These are phyloP conservation scores for Hydrolagus colliei DNA, from an alignment of 2,797 vertebrate species.

Conservation along the genomic window DNA sequence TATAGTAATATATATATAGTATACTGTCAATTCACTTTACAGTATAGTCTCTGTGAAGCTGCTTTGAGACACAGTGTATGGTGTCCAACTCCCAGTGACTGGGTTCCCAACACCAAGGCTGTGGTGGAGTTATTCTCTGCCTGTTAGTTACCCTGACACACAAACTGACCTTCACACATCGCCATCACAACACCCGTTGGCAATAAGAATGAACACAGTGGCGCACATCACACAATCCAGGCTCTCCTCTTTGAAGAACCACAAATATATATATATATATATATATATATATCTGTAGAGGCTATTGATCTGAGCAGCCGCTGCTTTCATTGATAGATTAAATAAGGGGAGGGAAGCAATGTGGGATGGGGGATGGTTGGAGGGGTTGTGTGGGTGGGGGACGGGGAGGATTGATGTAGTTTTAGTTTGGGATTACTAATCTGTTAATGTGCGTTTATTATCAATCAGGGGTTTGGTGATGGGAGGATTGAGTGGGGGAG, in stretches of 20 bases:
- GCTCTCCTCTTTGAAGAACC: constrained; percentile 2
- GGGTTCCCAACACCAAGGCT: no score
- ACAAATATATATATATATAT: background rate
- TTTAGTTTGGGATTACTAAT: background rate
- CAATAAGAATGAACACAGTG: constrained; percentile 18
- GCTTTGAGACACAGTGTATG: no score
- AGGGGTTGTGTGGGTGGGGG: no score
- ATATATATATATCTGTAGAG: background rate
- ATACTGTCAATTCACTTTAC: no score
- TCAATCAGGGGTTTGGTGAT: background rate
- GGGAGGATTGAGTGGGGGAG: no score
- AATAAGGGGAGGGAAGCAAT: background rate
- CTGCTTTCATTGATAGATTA: background rate
- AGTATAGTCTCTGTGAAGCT: no score
- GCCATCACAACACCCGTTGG: background rate
- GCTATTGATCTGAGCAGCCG: constrained; percentile 16
- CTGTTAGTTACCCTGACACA: background rate
- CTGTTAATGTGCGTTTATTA: background rate
- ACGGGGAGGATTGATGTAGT: no score
- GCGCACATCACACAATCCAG: constrained; percentile 24
- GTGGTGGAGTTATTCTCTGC: no score
- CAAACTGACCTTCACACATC: background rate
- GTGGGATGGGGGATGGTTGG: no score
- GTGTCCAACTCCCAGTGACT: no score
- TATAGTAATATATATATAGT: no score